Conservation (phyloP, 2,113 vertebrate genomes). For the Herpailurus yagouaroundi region DNA sequence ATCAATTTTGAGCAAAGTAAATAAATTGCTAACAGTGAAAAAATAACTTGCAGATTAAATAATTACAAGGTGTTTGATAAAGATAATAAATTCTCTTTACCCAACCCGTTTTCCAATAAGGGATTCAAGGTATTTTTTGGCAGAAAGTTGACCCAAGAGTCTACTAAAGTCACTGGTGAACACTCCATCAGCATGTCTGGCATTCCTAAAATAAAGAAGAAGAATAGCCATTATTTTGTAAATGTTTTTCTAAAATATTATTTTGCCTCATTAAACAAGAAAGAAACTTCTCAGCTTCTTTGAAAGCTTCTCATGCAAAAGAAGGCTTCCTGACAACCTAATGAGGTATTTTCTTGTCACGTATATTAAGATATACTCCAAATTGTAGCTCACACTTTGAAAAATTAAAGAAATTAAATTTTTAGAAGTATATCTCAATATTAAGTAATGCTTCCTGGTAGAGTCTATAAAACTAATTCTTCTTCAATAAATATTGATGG, state of each 20-base stretch:
- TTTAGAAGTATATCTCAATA: background rate
- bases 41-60: background rate
- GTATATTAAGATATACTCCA: background rate
- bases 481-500: background rate
- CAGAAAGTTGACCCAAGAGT: constrained; percentile 95
- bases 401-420: background rate
- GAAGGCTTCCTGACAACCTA: background rate
- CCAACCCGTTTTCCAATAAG: constrained; percentile 95
- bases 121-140: constrained; percentile 95
- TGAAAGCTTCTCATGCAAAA: background rate
- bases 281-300: background rate
- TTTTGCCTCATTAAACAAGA: constrained; percentile 10
- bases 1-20: background rate
- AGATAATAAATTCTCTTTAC: constrained; percentile 83
- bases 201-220: constrained; percentile 87
- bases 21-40: background rate
- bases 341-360: background rate
- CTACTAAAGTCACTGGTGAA: constrained; percentile 96
- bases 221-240: constrained; percentile 2
- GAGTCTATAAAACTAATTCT: background rate
- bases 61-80: background rate
- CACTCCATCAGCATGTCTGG: constrained; percentile 94
- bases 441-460: background rate
- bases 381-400: background rate
- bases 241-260: constrained; percentile 44